These are phyloP conservation scores for Poecile montanus DNA, from an alignment of 2,797 vertebrate genomes.

Conservation along the genomic window DNA sequence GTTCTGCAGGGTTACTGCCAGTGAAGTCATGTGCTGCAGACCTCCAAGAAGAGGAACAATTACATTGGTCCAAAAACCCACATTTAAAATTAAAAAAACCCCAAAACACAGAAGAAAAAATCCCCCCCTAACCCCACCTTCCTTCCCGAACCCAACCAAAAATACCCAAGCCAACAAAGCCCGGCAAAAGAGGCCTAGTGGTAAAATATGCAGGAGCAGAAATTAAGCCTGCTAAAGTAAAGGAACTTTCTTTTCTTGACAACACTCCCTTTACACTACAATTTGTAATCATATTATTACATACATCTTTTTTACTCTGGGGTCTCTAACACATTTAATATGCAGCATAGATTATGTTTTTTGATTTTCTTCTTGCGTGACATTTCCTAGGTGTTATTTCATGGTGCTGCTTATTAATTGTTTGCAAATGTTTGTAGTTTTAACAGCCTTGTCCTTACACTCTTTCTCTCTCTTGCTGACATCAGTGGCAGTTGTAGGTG, in stretches of 20 bases:
- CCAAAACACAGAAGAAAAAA: background rate
- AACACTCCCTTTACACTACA: background rate
- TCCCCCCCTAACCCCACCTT: fast-evolving
- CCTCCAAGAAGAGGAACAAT: constrained; percentile 9
- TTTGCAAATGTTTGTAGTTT: background rate
- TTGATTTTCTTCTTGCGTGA: background rate
- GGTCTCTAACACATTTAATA: background rate
- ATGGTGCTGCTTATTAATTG: background rate
- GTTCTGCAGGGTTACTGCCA: constrained; percentile 8
- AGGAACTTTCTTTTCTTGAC: background rate
- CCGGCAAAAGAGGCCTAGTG: background rate
- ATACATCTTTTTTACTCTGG: background rate
- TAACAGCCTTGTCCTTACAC: background rate
- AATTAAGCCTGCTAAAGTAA: background rate
- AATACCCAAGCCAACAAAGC: background rate
- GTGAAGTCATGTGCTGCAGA: background rate
- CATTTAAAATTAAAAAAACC: background rate
- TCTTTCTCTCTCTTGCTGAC: background rate
- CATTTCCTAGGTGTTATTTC: background rate
- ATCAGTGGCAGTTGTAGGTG: background rate
- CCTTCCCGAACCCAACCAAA: background rate
- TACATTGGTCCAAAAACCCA: background rate
- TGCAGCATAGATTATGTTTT: background rate
- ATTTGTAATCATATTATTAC: background rate
- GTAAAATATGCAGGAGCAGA: background rate